phyloP scores from a whole-genome alignment of 2,888 invertebrate genomes.

The Spisula solida region DNA sequence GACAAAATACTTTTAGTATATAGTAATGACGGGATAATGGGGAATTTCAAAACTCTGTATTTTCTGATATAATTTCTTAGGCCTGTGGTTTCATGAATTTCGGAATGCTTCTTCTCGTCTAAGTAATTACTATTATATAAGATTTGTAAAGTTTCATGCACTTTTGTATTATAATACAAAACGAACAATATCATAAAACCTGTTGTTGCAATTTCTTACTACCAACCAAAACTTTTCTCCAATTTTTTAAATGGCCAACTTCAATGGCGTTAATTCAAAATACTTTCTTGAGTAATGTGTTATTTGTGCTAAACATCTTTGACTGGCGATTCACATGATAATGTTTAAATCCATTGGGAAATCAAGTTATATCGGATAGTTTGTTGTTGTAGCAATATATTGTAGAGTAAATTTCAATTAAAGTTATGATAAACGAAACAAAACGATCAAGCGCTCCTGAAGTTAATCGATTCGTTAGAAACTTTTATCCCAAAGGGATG shows the following conservation, averaged over 20 bases:
- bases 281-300: neutral
- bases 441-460: neutral
- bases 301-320: constrained; percentile 22
- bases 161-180: neutral
- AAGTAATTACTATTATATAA: neutral
- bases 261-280: neutral
- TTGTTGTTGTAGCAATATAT: neutral
- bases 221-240: neutral
- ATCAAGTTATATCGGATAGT: constrained; percentile 3
- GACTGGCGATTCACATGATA: constrained; percentile 13
- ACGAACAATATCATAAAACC: neutral
- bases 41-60: no score
- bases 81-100: no score
- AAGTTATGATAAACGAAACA: constrained; percentile 13
- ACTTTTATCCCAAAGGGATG: neutral
- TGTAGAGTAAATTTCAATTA: constrained; percentile 3
- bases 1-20: no score
- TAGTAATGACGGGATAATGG: no score
- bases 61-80: no score
- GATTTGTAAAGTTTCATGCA: neutral
- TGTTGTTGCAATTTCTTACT: neutral
- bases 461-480: neutral
- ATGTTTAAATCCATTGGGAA: neutral
- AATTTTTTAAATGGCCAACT: neutral
- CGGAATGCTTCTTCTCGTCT: neutral